These are phyloP conservation scores for Aldabrachelys gigantea DNA, from an alignment of 2,113 vertebrate species.

Conservation along the genomic window DNA sequence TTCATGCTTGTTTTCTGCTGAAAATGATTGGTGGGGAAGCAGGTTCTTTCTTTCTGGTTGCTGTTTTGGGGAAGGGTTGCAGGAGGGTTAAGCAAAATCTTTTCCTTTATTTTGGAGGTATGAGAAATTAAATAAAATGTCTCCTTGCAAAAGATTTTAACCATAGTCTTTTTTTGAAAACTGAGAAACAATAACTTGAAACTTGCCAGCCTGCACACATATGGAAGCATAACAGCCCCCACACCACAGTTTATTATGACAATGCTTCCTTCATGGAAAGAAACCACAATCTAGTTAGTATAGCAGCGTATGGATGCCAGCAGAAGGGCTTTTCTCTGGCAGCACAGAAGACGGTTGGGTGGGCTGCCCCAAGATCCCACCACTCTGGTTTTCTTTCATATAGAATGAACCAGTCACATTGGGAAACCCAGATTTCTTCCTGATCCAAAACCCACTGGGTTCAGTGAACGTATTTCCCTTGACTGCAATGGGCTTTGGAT, in stretches of 20 bases:
- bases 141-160: background rate
- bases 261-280: background rate
- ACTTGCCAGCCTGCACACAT: background rate
- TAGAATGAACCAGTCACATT: background rate
- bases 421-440: background rate
- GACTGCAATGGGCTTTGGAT: background rate
- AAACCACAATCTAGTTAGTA: background rate
- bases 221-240: background rate
- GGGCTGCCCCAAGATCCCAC: background rate
- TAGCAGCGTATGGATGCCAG: background rate
- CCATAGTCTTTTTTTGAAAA: background rate
- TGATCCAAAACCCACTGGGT: background rate
- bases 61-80: background rate
- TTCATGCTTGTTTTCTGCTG: background rate
- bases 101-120: background rate
- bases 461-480: background rate
- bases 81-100: background rate
- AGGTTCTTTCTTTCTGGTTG: background rate
- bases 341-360: background rate
- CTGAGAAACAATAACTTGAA: background rate
- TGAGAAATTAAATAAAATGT: background rate
- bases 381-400: background rate
- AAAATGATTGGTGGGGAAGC: background rate
- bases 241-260: background rate
- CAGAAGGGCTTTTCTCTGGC: fast-evolving